Base-by-base conservation (phyloP, 1,140 invertebrate species). In the Bombus superbus region DNA sequence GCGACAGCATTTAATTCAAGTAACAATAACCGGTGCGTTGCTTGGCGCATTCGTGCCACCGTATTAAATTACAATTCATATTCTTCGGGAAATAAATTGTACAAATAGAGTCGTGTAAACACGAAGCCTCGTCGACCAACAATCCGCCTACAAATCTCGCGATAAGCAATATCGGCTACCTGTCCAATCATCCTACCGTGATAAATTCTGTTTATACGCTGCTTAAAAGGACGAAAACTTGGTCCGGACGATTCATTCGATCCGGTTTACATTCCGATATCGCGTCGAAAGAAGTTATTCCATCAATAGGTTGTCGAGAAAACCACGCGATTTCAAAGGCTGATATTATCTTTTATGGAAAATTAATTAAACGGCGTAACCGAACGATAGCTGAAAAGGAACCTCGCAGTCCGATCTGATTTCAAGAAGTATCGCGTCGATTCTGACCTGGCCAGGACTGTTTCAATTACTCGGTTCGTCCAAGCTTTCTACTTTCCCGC, bases 11-110 rank as follows among this genome's bases (percentile, higher is more conserved):
- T 79, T 57, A 66, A 64, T 81, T 68, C 25, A 10, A n/a, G 47
- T 42, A 59, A 47, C 38, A 42, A 80, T 80, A 72, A 73, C 42
- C 13, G 25, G 32, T 13, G 18, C 25, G 11, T 13, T 38, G 62
- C n/a, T 47, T 40, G 44, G 69, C 47, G 68, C 32, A 35, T 42
- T 32, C 62, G 32, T 25, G 28, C 5, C 42, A 44, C 28, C 25
- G 28, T n/a, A 38, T 88, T 64, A 81, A 86, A 81, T 75, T 69
- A 74, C 28, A 72, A 35, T 15, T 62, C 53, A 59, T 44, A 64
- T 64, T 38, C 42, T 81, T 72, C 53, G 15, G 47, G 35, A 59
- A 81, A 81, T 72, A 71, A n/a, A 71, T 81, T 32, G 32, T 3
- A 28, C 35, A 53, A 62, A 47, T 73, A 73, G 59, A 25, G 13